A percentile compares a stretch with the other conserved stretches of the same genome.
phyloP scores from a whole-genome alignment of 2,797 vertebrate genomes.

The Centropyge bicolor region DNA sequence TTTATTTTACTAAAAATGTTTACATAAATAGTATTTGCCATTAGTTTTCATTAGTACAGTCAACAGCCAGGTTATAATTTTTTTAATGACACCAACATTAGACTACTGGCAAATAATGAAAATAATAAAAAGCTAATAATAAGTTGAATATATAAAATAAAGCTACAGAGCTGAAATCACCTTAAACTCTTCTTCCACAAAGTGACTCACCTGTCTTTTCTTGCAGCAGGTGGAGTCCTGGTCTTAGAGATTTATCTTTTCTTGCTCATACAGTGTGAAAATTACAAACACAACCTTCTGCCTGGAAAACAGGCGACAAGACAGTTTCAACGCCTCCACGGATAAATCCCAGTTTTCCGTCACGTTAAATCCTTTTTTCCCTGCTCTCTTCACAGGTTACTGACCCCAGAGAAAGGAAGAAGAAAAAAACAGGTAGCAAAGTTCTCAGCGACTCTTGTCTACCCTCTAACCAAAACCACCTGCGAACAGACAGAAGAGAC shows the following conservation, averaged over 20 bases:
- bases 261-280: neutral
- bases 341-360: slow-evolving; percentile 55
- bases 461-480: slow-evolving; percentile 70
- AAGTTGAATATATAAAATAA: neutral
- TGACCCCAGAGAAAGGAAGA: slow-evolving; percentile 62
- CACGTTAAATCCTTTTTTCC: slow-evolving; percentile 38
- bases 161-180: neutral
- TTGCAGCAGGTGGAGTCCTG: slow-evolving; percentile 50
- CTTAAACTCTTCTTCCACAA: neutral
- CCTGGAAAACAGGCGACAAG: neutral
- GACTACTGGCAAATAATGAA: neutral
- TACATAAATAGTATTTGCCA: neutral
- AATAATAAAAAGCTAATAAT: too few relatives aligned
- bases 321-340: neutral
- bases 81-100: neutral
- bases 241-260: neutral
- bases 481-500: slow-evolving; percentile 44
- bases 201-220: slow-evolving; percentile 70
- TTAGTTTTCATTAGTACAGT: neutral
- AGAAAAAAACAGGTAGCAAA: neutral
- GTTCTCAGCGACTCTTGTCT: slow-evolving; percentile 30
- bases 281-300: neutral
- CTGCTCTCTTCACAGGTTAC: slow-evolving; percentile 73
- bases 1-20: neutral
- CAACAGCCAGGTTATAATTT: neutral